phyloP scores from a whole-genome alignment of 2,113 vertebrate genomes.

The Suncus etruscus region DNA sequence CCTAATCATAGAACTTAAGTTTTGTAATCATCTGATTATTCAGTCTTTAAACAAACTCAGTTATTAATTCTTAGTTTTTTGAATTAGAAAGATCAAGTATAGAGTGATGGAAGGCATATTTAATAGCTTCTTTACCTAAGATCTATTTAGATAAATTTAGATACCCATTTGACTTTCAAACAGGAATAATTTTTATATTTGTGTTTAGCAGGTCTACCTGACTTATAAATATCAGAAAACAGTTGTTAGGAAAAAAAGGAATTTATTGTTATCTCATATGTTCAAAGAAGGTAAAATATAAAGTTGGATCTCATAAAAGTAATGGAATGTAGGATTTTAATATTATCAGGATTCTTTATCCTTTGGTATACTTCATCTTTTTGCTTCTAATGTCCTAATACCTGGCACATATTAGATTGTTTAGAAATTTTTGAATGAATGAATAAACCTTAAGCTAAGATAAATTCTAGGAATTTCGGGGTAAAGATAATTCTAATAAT shows the following conservation, averaged over 20 bases:
- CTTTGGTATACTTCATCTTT: neutral
- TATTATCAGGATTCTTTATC: neutral
- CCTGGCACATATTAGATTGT: neutral
- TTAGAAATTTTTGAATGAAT: conserved; percentile 25
- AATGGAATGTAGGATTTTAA: neutral
- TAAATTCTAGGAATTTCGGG: conserved; percentile 13
- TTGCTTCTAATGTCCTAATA: neutral
- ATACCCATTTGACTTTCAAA: neutral
- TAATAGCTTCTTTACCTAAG: conserved; percentile 10
- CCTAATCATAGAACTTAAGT: conserved; percentile 34
- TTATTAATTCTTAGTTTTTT: conserved; percentile 31
- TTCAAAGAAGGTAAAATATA: neutral
- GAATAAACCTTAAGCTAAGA: conserved; percentile 17
- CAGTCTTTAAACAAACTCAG: conserved; percentile 49
- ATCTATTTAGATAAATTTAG: conserved; percentile 38
- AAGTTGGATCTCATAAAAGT: neutral
- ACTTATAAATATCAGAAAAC: neutral
- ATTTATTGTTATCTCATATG: neutral
- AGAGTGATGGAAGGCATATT: conserved; percentile 25
- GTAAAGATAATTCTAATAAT: neutral
- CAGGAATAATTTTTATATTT: neutral
- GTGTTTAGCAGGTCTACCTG: neutral
- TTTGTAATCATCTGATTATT: neutral
- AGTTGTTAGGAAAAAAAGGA: neutral
- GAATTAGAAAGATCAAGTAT: neutral